Evolutionary conservation across 2,113 vertebrate genomes (phyloP).

Genomic region (Vombatus ursinus): DNA sequence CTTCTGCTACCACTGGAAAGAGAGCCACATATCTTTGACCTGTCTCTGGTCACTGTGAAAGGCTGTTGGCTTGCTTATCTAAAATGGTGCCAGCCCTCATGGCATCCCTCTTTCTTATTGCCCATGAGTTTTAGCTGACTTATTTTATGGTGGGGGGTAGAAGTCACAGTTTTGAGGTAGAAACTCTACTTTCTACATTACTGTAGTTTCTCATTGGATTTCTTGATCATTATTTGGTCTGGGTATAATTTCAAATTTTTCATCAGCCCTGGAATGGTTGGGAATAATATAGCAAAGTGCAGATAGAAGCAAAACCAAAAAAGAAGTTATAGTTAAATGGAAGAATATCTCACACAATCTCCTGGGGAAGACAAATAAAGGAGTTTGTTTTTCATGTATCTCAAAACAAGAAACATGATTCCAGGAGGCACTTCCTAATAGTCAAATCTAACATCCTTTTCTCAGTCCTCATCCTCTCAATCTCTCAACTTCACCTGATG

Average conservation of each 20-base stretch:
- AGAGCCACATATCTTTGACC: background rate
- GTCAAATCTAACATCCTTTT: background rate
- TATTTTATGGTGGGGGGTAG: too few species aligned
- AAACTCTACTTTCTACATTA: background rate
- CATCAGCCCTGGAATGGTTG: background rate
- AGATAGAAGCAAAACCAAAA: background rate
- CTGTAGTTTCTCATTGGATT: background rate
- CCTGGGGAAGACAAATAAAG: background rate
- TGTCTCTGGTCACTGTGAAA: background rate
- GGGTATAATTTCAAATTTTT: background rate
- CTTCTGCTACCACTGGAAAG: background rate
- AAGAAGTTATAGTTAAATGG: background rate
- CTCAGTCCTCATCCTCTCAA: background rate
- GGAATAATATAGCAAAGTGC: background rate
- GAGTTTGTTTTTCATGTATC: background rate
- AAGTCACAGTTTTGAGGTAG: background rate
- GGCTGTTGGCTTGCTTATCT: background rate
- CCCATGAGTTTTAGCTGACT: too few species aligned
- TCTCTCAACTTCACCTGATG: background rate
- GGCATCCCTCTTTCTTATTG: background rate
- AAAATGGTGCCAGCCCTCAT: background rate
- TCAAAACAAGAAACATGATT: background rate
- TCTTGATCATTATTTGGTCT: background rate
- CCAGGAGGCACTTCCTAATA: background rate
- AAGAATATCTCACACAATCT: background rate